Base-by-base conservation (phyloP, 2,113 vertebrate species). In the Megalops atlanticus region DNA sequence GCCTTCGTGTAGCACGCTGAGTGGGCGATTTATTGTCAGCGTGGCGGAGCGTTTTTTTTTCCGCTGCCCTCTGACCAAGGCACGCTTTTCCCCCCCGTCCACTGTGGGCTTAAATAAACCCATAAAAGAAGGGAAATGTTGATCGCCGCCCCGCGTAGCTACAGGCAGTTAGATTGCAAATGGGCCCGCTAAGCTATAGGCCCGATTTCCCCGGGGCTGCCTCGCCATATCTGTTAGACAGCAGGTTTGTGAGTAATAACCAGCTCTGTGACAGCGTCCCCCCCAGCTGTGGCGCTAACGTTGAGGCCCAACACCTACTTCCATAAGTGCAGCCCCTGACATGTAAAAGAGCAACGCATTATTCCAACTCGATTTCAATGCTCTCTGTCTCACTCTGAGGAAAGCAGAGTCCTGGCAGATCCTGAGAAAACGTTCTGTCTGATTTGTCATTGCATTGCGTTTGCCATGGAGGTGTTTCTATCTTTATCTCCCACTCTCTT, bases 1-100 rank as follows among this genome's bases (percentile, higher is more conserved):
- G 27, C 49, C 69, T 35, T 71, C 4, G 69, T 16, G 2, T 21
- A 6, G 69, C 35, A 18, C 69, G 14, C 35, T 18, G 69, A 43
- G 73, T 43, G 73, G 73, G 41, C 73, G 41, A 40, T 73, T 39
- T 38, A 40, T 73, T 40, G 71, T 64, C 31, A 64, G 58, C n/a
- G 11, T 24, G 18, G 52, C 11, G 58, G 4, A n/a, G 69, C 3
- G 35, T 38, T 71, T 71, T n/a, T n/a, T 69, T 24, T 74, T 74
- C 39, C 73, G 5, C 31, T 74, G 73, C n/a, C 73, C 73, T 74
- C 40, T 43, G 71, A 73, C 71, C 5, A 14, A 40, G 38, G 3
- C 38, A 21, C 71, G 11, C 71, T 73, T 73, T 73, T n/a, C n/a
- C n/a, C 35, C 21, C 71, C 7, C 3, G 35, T 24, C 71, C 35